Base-by-base conservation (phyloP, 2,888 invertebrate species). In the Pogonocherus hispidulus region DNA sequence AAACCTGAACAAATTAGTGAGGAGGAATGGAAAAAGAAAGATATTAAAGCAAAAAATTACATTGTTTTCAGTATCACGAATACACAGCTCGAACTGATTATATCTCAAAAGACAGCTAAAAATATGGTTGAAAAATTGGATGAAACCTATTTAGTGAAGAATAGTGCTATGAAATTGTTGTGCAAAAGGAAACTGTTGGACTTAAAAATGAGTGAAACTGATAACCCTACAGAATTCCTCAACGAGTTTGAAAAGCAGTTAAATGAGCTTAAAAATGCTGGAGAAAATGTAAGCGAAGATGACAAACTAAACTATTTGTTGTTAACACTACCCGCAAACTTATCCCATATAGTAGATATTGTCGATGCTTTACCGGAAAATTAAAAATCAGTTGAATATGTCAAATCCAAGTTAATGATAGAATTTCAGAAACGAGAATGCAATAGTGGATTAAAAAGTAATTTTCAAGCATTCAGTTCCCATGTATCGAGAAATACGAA, bases 301-400 rank as follows among this genome's bases (percentile, higher is more conserved):
- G 60, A 60, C 19, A 47, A 49, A 14, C 19, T 60, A 3, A 60
- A 60, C 32, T 60, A 51, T 11, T 32, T 60, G 18, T 49, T 60
- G 19, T n/a, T 60, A 19, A 35, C 60, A 27, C 32, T 51, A 32
- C 60, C 49, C 3, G 60, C 49, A 19, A 47, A 19, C 1, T 49
- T 20, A 6, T 19, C 32, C 3, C 47, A 49, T 35, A 49, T 60
- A 32, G 49, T 60, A 32, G 51, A 60, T 49, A 51, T 60, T 3
- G 35, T 60, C 11, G 60, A 60, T 47, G 60, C 51, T 4, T 18
- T 60, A 19, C 47, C 60, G 9, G 19, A 32, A 32, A 59, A 44
- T 3, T n/a, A 59, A 59, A 22, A 32, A 47, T 46, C 59, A 14
- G 47, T 46, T 27, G 59, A 59, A 23, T 59, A 59, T 46, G 22